These are phyloP conservation scores for Doris montereyensis DNA, from an alignment of 2,888 invertebrate species.

Conservation along the genomic window DNA sequence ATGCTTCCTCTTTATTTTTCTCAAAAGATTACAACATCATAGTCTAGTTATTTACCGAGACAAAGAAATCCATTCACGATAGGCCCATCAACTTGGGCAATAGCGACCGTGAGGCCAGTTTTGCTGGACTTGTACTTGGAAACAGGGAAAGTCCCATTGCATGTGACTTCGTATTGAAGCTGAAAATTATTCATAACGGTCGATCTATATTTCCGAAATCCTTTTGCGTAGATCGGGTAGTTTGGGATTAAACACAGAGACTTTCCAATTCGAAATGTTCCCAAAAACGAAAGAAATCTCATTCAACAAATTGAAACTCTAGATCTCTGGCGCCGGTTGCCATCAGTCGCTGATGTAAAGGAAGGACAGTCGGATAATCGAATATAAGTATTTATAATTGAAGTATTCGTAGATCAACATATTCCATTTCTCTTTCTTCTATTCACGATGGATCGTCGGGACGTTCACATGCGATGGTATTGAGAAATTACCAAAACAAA, in stretches of 20 bases:
- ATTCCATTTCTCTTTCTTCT: too few species aligned
- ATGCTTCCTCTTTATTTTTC: too few species aligned
- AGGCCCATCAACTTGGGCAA: slow-evolving; percentile 92
- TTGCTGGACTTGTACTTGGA: slow-evolving; percentile 84
- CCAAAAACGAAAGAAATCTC: not conserved
- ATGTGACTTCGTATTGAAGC: slow-evolving; percentile 58
- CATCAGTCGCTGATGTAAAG: not conserved
- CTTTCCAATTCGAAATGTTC: not conserved
- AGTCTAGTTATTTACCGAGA: slow-evolving; percentile 82
- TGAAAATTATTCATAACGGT: slow-evolving; percentile 51
- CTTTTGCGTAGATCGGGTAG: not conserved
- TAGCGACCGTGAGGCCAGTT: slow-evolving; percentile 86
- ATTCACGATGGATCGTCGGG: too few species aligned
- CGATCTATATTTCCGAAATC: slow-evolving; percentile 7
- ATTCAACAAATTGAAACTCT: not conserved
- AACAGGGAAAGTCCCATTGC: slow-evolving; percentile 79
- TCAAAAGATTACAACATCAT: too few species aligned
- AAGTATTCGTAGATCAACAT: too few species aligned
- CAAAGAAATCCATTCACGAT: slow-evolving; percentile 90
- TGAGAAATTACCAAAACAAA: too few species aligned
- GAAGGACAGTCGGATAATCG: too few species aligned
- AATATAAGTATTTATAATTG: too few species aligned
- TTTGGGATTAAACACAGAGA: not conserved
- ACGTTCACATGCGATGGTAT: too few species aligned
- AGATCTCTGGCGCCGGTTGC: not conserved